Percentiles rank a stretch among this genome's conserved stretches.
phyloP scores from a whole-genome alignment of 2,797 vertebrate genomes.

The Tenualosa ilisha region DNA sequence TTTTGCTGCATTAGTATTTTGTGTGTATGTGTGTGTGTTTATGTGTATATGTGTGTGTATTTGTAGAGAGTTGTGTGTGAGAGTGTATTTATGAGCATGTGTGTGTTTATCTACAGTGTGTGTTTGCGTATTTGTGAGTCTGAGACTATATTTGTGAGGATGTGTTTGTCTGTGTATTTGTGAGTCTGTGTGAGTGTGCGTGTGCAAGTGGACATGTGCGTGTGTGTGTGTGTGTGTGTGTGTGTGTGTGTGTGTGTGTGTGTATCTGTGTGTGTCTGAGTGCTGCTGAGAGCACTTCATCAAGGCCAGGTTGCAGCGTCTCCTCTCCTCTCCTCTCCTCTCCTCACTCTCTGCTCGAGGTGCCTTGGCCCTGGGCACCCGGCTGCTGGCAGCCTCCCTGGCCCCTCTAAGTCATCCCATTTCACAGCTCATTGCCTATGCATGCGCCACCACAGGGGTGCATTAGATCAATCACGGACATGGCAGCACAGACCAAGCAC shows the following conservation, averaged over 20 bases:
- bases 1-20: background rate
- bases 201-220: background rate
- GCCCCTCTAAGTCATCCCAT: conserved; percentile 20
- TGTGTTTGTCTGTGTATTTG: background rate
- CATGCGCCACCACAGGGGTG: conserved; percentile 18
- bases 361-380: background rate
- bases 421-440: conserved; percentile 13
- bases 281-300: background rate
- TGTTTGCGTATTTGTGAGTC: too few relatives aligned
- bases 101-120: too few relatives aligned
- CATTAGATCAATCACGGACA: conserved; percentile 17
- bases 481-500: background rate
- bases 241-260: background rate
- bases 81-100: background rate
- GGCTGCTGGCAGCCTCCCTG: background rate
- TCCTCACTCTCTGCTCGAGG: background rate
- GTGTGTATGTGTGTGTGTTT: background rate
- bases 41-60: background rate
- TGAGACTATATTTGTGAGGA: background rate
- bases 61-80: background rate
- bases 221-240: conserved; percentile 10
- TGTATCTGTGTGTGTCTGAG: background rate
- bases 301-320: background rate
- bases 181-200: too few relatives aligned
- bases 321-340: background rate